Evolutionary conservation across 2,888 invertebrate genomes (phyloP).

Genomic region (Lamellibrachia satsuma): DNA sequence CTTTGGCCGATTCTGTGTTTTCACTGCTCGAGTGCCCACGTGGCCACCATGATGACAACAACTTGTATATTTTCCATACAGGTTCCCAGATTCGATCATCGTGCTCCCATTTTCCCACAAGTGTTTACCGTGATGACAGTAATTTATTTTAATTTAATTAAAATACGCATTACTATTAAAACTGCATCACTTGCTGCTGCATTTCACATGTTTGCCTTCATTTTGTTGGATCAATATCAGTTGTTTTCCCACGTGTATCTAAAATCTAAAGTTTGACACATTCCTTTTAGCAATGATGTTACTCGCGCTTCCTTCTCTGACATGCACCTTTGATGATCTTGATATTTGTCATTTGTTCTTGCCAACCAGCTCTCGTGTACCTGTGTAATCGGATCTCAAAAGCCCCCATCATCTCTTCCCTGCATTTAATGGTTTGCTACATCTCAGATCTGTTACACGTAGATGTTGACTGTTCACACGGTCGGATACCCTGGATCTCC

Average conservation of each 20-base stretch:
- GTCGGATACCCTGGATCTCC: not conserved
- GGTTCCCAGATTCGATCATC: not conserved
- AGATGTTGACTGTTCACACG: not conserved
- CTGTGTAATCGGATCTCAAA: conserved; percentile 4
- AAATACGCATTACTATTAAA: not conserved
- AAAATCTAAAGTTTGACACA: conserved; percentile 17
- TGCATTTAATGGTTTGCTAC: not conserved
- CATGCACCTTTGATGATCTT: not conserved
- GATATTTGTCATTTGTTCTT: conserved; percentile 6
- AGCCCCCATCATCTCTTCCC: not conserved
- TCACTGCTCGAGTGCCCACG: not conserved
- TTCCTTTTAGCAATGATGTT: conserved; percentile 17
- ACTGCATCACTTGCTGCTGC: not conserved
- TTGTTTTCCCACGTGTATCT: not conserved
- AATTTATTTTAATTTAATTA: not conserved
- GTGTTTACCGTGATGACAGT: not conserved
- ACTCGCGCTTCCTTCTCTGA: not conserved
- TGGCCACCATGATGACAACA: not conserved
- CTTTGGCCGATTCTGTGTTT: not conserved
- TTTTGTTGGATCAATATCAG: not conserved
- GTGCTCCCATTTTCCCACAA: not conserved
- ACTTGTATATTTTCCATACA: not conserved
- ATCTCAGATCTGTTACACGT: not conserved
- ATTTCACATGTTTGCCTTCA: not conserved
- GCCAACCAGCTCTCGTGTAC: not conserved